Evolutionary conservation across 2,888 invertebrate species (phyloP), one percentile per base, ranked within the genome.

Genomic region (Lamellibrachia columna): DNA sequence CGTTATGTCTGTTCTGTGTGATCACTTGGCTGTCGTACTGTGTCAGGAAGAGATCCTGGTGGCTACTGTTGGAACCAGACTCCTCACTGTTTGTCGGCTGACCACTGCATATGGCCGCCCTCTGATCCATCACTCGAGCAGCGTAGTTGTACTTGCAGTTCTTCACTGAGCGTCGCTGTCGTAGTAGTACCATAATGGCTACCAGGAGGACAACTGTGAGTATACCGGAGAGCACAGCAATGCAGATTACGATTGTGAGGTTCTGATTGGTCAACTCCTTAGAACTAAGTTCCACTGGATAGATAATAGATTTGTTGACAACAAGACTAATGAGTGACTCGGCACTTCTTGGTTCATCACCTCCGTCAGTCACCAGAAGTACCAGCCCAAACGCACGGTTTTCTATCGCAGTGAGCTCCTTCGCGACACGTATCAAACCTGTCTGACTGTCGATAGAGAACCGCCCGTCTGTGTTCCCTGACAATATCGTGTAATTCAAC

Each of bases 211-310:
- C 92, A 52, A 94, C 90, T 53, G 93, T 93, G 92, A 94, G 92
- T 90, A 94, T 91, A 75, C 75, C 92, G 7, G 94, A 94, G 52
- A 93, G 93, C 52, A 92, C 92, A 90, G 93, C 94, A 22, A 94
- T 92, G 11, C 93, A 93, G 55, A 94, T 93, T 91, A 94, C 92
- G 55, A 94, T 94, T 91, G 92, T 94, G 40, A 94, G 93, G 91
- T 94, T 94, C 75, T 75, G 75, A 92, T 93, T 92, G 75, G 75
- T 75, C 75, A 75, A 22, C 6, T 75, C 75, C 3, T 75, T n/a
- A 22, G 75, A 75, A 6, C 22, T 75, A 4, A 22, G 15, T 75
- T 15, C 75, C 75, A 75, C 22, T 75, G 75, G 75, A 75, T 75
- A 75, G 1, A 75, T n/a, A 22, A 75, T 75, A 4, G 75, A 75